Percentiles rank a stretch among this genome's conserved stretches.
Conservation (phyloP, 2,797 vertebrate genomes). For the Taenioides sp. region DNA sequence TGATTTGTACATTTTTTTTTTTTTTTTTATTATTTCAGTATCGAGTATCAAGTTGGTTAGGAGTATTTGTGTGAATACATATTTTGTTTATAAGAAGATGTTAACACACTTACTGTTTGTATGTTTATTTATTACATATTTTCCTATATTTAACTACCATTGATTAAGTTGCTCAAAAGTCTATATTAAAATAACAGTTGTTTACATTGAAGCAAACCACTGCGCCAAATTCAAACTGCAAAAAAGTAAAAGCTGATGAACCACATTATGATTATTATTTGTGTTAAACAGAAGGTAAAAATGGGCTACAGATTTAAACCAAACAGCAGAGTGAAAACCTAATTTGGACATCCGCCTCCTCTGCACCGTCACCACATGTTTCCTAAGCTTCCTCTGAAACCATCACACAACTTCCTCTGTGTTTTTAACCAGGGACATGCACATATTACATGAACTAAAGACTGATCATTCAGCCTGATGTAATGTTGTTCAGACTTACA, state of each 20-base stretch:
- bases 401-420: constrained; percentile 27
- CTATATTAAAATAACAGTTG: no score
- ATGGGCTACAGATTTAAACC: constrained; percentile 11
- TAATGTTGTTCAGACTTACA: neutral
- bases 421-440: constrained; percentile 24
- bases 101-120: no score
- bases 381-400: constrained; percentile 35
- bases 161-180: no score
- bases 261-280: neutral
- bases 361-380: constrained; percentile 45
- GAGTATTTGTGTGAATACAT: no score
- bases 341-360: constrained; percentile 50
- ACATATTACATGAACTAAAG: neutral
- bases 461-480: neutral
- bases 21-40: no score
- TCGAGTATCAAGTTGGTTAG: no score
- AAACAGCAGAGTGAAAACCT: constrained; percentile 25
- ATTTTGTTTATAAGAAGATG: no score
- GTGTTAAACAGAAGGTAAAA: constrained; percentile 31
- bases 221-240: neutral
- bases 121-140: no score
- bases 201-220: no score
- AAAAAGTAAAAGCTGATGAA: no score
- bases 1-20: no score
- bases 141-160: no score